Conservation (phyloP, 1,140 invertebrate genomes). For the Camponotus vicinus region DNA sequence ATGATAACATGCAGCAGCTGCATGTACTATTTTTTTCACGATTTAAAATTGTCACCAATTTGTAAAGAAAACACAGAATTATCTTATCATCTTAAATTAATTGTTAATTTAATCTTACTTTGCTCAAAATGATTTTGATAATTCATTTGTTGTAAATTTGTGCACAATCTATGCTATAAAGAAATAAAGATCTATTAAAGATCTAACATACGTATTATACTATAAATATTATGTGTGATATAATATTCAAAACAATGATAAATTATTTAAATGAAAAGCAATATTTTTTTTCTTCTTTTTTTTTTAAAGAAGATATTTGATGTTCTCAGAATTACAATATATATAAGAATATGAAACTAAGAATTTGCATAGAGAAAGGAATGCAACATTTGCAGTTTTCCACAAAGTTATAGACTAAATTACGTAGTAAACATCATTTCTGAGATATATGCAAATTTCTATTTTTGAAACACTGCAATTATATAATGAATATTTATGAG, state of each 20-base stretch:
- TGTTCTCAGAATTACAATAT: background rate
- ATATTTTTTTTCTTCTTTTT: background rate
- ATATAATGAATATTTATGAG: constrained; percentile 11
- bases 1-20: background rate
- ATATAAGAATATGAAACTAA: background rate
- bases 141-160: background rate
- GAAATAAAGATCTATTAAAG: background rate
- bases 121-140: background rate
- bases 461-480: background rate
- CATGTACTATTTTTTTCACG: background rate
- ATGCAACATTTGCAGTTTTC: constrained; percentile 10
- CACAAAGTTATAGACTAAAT: background rate
- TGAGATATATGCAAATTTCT: constrained; percentile 33
- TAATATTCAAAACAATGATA: background rate
- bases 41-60: background rate
- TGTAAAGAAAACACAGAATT: background rate
- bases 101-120: background rate
- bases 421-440: background rate
- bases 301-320: background rate
- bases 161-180: background rate
- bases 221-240: constrained; percentile 1
- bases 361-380: constrained; percentile 20
- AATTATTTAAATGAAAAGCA: background rate
- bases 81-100: background rate
- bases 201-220: background rate